Evolutionary conservation across 2,113 vertebrate genomes (phyloP), one percentile per base, ranked within the genome.

Genomic region (Brachyistius frenatus): DNA sequence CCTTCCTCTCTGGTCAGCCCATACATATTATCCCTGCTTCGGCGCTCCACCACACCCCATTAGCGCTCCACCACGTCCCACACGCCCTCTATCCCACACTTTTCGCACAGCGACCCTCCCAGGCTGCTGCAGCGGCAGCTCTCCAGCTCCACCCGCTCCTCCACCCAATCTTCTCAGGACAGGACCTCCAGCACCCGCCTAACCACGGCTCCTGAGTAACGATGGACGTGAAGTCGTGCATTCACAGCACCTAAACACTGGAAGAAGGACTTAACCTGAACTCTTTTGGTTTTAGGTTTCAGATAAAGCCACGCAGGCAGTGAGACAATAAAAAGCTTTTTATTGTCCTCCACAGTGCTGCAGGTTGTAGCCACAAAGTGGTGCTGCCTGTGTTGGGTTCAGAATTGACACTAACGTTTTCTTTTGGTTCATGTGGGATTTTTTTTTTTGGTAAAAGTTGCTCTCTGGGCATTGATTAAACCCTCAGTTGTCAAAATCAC

Each of bases 101-200:
- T 0, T 96, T 99, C 16, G 94, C 97, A 1, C 97, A 96, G 0
- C 93, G 97, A 9, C 96, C 95, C 0, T 91, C 90, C 1, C 95
- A 96, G 0, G 95, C 95, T 0, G 96, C 98, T 0, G 97, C 97
- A 0, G 96, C 97, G 0, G 97, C 98, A 1, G 98, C 98, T 3
- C 93, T 99, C 23, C 98, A 99, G 79, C 96, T 99, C 15, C 98
- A 99, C 90, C 98, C 98, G 2, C 90, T 99, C 10, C 95, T 99
- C 66, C 98, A 99, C 93, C 98, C 98, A 71, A 99, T 99, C 80
- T 99, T 99, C 96, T 99, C 98, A 95, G 98, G 98, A 80, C 98
- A 99, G 93, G 98, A 99, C 94, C 96, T 99, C 87, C 98, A 99
- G 90, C 98, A 99, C 61, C 98, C 97, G 0, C 98, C 97, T 23